Conservation (phyloP, 1,140 invertebrate species). For the Vanessa tameamea region DNA sequence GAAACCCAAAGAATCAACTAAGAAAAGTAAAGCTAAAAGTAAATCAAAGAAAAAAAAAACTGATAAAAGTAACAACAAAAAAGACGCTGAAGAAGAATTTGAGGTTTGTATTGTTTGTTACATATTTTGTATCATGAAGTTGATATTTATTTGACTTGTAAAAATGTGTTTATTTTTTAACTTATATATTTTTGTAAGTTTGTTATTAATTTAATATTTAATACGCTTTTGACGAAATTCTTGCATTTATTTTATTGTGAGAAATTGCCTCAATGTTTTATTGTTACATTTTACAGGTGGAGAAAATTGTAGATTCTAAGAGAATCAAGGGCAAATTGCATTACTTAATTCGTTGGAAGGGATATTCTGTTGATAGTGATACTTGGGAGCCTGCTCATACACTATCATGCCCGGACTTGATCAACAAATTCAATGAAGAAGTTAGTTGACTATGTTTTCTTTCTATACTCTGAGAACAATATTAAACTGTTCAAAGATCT, state of each 20-base stretch:
- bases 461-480: not conserved
- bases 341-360: constrained; percentile 92
- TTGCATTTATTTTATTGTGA: not conserved
- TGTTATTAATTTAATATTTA: too few species aligned
- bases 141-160: not conserved
- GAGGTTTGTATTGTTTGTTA: constrained; percentile 51
- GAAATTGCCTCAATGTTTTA: not conserved
- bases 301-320: constrained; percentile 86
- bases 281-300: constrained; percentile 80
- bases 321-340: constrained; percentile 84
- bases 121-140: not conserved
- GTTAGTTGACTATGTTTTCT: constrained; percentile 43
- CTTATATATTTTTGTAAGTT: too few species aligned
- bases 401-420: constrained; percentile 85
- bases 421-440: constrained; percentile 83
- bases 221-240: too few species aligned
- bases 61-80: constrained; percentile 49
- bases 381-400: constrained; percentile 91
- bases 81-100: constrained; percentile 58
- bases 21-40: constrained; percentile 56
- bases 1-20: constrained; percentile 39
- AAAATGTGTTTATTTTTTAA: too few species aligned
- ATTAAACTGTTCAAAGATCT: not conserved
- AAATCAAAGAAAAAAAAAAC: constrained; percentile 63
- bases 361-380: constrained; percentile 86